phyloP scores from a whole-genome alignment of 2,888 invertebrate genomes.

The Anoplius nigerrimus region DNA sequence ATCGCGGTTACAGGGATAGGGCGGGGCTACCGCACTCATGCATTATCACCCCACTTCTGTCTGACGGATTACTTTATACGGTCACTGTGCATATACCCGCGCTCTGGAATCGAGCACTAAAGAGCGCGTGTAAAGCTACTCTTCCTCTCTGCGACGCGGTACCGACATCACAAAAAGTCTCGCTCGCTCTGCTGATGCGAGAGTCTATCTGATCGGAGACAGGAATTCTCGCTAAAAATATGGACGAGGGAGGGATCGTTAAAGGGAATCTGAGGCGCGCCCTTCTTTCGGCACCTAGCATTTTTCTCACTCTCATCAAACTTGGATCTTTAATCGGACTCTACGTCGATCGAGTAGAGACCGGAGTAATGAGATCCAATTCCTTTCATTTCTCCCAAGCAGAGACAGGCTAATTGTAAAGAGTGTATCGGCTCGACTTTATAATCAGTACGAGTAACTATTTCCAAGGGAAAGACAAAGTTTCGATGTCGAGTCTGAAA shows the following conservation, averaged over 20 bases:
- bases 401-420: too few relatives aligned
- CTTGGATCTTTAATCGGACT: too few relatives aligned
- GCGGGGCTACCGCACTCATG: constrained; percentile 69
- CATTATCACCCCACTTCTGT: constrained; percentile 69
- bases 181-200: constrained; percentile 13
- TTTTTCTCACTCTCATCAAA: background rate
- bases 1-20: constrained; percentile 71
- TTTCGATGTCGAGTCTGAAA: background rate
- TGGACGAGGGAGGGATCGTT: background rate
- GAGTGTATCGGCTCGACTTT: background rate
- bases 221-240: constrained; percentile 26
- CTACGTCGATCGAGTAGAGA: too few relatives aligned
- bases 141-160: constrained; percentile 41
- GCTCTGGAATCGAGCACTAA: constrained; percentile 49
- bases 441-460: background rate
- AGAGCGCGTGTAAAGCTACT: constrained; percentile 56
- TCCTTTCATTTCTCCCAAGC: too few relatives aligned
- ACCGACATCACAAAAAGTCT: constrained; percentile 49
- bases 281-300: background rate
- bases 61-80: constrained; percentile 67
- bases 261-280: background rate
- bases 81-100: constrained; percentile 40
- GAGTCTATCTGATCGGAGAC: constrained; percentile 38
- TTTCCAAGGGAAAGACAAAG: background rate
- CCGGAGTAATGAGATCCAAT: too few relatives aligned